Conservation (phyloP, 2,797 vertebrate species). For the Poliocrania exsul region DNA sequence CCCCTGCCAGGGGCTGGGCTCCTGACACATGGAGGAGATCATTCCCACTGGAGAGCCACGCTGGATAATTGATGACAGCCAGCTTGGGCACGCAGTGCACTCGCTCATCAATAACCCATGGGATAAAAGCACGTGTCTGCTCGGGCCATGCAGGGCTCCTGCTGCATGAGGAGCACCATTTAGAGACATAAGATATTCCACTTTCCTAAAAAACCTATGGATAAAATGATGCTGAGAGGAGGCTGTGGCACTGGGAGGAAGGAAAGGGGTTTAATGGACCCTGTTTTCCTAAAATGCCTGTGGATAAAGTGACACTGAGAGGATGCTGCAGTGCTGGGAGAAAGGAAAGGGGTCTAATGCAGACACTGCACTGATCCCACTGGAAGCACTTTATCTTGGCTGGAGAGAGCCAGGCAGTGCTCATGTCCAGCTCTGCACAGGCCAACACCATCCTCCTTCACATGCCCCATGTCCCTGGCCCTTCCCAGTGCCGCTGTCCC, state of each 20-base stretch:
- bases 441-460: not conserved
- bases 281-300: not conserved
- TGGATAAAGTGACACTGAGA: accelerated
- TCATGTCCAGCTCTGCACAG: not conserved
- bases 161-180: accelerated
- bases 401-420: not conserved
- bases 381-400: not conserved
- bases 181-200: not conserved
- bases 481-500: not conserved
- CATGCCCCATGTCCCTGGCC: accelerated
- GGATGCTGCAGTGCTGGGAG: not conserved
- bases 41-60: accelerated
- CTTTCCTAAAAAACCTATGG: not conserved
- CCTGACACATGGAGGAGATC: not conserved
- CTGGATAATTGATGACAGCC: not conserved
- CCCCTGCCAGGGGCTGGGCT: accelerated
- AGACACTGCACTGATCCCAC: accelerated
- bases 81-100: not conserved
- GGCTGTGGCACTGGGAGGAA: not conserved
- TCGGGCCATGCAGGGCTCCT: not conserved
- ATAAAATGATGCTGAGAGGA: not conserved
- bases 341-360: not conserved
- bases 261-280: not conserved
- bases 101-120: not conserved
- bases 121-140: not conserved